Base-by-base conservation (phyloP, 2,888 invertebrate genomes). In the Seira ritae region DNA sequence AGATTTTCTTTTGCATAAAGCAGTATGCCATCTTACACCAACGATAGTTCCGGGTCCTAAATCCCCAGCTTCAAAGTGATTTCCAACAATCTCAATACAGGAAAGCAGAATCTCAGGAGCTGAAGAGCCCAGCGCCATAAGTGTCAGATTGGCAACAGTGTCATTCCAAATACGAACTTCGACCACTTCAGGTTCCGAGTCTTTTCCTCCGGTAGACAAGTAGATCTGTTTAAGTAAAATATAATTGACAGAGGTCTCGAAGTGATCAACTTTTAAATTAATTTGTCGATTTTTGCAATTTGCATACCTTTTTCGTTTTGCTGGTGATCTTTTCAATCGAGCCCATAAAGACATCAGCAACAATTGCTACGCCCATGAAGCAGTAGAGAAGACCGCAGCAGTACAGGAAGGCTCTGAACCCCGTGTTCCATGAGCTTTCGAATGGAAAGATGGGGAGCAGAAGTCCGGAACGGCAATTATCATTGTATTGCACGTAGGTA, bases 291-390 rank as follows among this genome's bases (percentile, higher is more conserved):
- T 42, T 19, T 24, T 1, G 23, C 10, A 8, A 66, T 22, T 46
- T 42, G 20, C 73, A 79, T 8, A 92, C 90, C 87, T 90, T 91
- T 66, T 91, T 89, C 15, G 91, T 92, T 88, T 91, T 91, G 86
- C 92, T 92, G 20, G 93, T 93, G 87, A 93, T 93, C 87, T 91
- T 92, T 89, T 93, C 93, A 78, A 93, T 93, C 77, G 92, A 90
- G 81, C 92, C 92, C 93, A 93, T 93, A 89, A 93, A 93, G 77
- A 92, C 91, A 88, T 93, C 93, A n/a, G 93, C 93, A 20, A 92
- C 91, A 86, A 93, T 93, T 79, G 93, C 92, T 8, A 93, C 91
- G 22, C 92, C 93, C 88, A 93, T 90, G 89, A 93, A 93, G 89
- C 92, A 92, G 90, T 92, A 93, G 15, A 93, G 88, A 1, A 93